Evolutionary conservation across 1,140 invertebrate species (phyloP).

Genomic region (Microplitis demolitor): DNA sequence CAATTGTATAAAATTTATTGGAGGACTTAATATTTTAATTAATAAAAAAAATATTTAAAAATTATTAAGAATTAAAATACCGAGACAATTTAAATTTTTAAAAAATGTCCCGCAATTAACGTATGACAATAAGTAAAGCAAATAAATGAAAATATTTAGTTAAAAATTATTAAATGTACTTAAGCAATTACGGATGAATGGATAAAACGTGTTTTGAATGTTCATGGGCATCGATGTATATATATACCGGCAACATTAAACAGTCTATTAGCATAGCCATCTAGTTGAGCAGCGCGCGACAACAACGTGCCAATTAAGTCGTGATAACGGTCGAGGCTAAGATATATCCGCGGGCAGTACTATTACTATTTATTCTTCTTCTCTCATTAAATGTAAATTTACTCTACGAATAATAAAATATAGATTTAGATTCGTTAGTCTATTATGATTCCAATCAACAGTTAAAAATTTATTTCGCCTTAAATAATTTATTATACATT

Average conservation of each 20-base stretch:
- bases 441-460: neutral
- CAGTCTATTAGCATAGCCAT: slow-evolving; percentile 33
- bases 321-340: slow-evolving; percentile 23
- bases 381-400: slow-evolving; percentile 18
- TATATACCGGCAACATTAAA: slow-evolving; percentile 24
- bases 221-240: neutral
- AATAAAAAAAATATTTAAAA: neutral
- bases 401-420: slow-evolving; percentile 15
- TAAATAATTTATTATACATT: neutral
- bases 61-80: too few species aligned
- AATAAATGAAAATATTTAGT: neutral
- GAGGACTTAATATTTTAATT: neutral
- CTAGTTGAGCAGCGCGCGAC: slow-evolving; percentile 24
- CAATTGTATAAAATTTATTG: neutral
- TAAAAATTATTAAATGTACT: neutral
- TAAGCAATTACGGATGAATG: slow-evolving; percentile 25
- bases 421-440: neutral
- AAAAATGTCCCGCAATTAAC: too few species aligned
- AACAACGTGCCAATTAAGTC: slow-evolving; percentile 25
- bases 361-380: neutral
- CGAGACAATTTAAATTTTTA: too few species aligned
- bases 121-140: neutral
- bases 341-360: neutral
- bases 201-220: slow-evolving; percentile 25
- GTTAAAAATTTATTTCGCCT: neutral